Conservation (phyloP, 1,140 invertebrate species). For the Scaptomyza hsui region DNA sequence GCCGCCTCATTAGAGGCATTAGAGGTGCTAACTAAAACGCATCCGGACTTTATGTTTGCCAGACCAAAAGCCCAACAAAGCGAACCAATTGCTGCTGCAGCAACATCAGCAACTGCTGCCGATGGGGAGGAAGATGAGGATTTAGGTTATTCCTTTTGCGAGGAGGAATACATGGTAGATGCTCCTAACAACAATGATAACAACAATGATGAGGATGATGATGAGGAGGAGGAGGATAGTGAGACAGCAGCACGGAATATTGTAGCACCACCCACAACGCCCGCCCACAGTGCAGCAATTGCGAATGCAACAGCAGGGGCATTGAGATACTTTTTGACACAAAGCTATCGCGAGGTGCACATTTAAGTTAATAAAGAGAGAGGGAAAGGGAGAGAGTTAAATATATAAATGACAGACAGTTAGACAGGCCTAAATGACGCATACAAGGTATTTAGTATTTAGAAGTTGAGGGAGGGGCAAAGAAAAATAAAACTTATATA, state of each 20-base stretch:
- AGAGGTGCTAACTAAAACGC: slow-evolving; percentile 71
- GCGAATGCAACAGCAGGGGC: slow-evolving; percentile 50
- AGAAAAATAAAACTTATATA: slow-evolving; percentile 24
- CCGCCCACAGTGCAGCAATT: slow-evolving; percentile 48
- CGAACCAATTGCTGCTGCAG: slow-evolving; percentile 20
- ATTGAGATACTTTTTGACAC: slow-evolving; percentile 62
- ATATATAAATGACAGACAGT: slow-evolving; percentile 25
- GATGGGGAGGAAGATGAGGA: slow-evolving; percentile 70
- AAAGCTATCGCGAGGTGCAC: slow-evolving; percentile 72
- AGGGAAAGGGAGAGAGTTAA: slow-evolving; percentile 10
- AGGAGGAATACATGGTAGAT: slow-evolving; percentile 61
- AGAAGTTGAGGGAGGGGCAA: slow-evolving; percentile 16
- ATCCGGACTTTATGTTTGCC: slow-evolving; percentile 67
- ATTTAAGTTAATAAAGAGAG: slow-evolving; percentile 42
- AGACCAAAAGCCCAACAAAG: slow-evolving; percentile 36
- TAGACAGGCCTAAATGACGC: slow-evolving; percentile 57
- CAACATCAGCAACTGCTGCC: slow-evolving; percentile 7
- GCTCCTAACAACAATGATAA: slow-evolving; percentile 25
- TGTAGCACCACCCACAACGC: slow-evolving; percentile 54
- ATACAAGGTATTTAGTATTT: slow-evolving; percentile 71
- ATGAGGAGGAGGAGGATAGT: slow-evolving; percentile 13
- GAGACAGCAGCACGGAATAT: slow-evolving; percentile 27
- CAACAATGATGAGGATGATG: slow-evolving; percentile 17
- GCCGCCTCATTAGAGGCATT: slow-evolving; percentile 73
- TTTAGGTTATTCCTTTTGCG: slow-evolving; percentile 73